A percentile compares a stretch with the other conserved stretches of the same genome.
Evolutionary conservation across 2,888 invertebrate species (phyloP).

Genomic region (Drosophila pseudotakahashii): DNA sequence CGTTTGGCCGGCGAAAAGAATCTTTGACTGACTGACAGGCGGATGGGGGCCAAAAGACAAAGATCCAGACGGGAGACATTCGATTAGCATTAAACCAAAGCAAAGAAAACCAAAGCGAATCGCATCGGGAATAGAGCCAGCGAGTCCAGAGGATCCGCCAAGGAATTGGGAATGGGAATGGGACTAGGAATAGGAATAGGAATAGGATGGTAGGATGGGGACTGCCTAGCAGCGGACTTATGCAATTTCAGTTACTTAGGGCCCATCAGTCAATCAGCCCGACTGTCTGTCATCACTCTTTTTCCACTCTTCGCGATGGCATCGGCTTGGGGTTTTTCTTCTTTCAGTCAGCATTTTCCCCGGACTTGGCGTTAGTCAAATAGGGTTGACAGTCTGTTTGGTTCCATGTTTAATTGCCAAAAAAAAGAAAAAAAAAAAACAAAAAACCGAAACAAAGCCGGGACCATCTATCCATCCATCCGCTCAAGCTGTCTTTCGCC

Average conservation of each 20-base stretch:
- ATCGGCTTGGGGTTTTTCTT: slow-evolving; percentile 2
- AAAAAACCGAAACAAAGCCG: neutral
- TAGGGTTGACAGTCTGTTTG: slow-evolving; percentile 18
- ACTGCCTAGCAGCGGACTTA: slow-evolving; percentile 36
- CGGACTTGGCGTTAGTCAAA: slow-evolving; percentile 13
- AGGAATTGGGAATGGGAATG: slow-evolving; percentile 4
- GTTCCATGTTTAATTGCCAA: slow-evolving; percentile 26
- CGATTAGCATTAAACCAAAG: slow-evolving; percentile 74
- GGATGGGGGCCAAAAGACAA: slow-evolving; percentile 13
- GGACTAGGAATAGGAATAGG: neutral
- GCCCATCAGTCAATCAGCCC: slow-evolving; percentile 77
- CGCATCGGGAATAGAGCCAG: slow-evolving; percentile 36
- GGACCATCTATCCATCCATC: too few species aligned
- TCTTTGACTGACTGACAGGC: slow-evolving; percentile 44
- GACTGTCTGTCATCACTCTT: slow-evolving; percentile 75
- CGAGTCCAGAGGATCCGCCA: slow-evolving; percentile 5
- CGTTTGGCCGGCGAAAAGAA: slow-evolving; percentile 50
- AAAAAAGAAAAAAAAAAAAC: neutral
- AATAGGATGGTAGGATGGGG: neutral
- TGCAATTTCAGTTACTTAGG: slow-evolving; percentile 77
- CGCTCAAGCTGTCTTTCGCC: slow-evolving; percentile 3
- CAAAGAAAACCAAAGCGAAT: slow-evolving; percentile 46
- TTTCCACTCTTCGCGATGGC: neutral
- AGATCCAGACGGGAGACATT: slow-evolving; percentile 59
- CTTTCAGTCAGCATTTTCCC: neutral